Percentiles rank a stretch among this genome's conserved stretches.
These are phyloP conservation scores for Parazoanthus swiftii DNA, from an alignment of 92 coral and sea anemone genomes.

Conservation along the genomic window DNA sequence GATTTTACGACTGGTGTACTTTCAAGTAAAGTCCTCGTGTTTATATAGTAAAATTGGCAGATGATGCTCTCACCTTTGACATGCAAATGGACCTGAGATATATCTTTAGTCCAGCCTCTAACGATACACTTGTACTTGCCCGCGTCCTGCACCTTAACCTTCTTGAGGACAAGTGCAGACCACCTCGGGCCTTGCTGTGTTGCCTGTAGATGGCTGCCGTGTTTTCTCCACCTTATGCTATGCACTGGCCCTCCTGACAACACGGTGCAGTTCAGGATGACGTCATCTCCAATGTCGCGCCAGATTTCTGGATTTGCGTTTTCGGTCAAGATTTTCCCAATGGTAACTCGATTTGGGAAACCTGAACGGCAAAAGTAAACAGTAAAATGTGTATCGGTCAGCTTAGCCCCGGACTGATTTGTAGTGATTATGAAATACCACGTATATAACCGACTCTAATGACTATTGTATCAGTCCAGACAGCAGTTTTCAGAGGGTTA, in stretches of 20 bases:
- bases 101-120: slow-evolving; percentile 34
- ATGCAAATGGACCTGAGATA: slow-evolving; percentile 27
- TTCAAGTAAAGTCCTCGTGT: background rate
- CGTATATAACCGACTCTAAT: too few species aligned
- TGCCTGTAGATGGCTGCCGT: background rate
- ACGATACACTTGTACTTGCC: slow-evolving; percentile 29
- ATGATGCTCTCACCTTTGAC: slow-evolving; percentile 13
- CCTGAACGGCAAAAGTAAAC: background rate
- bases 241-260: slow-evolving; percentile 23
- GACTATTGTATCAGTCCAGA: too few species aligned
- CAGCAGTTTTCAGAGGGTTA: too few species aligned
- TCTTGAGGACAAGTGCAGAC: slow-evolving; percentile 14
- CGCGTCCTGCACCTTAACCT: slow-evolving; percentile 1
- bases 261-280: slow-evolving; percentile 23
- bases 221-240: slow-evolving; percentile 8
- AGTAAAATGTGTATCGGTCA: too few species aligned
- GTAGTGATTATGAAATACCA: too few species aligned
- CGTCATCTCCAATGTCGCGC: slow-evolving; percentile 16
- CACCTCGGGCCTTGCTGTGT: slow-evolving; percentile 17
- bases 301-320: slow-evolving; percentile 35
- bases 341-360: slow-evolving; percentile 11
- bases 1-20: too few species aligned
- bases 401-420: too few species aligned
- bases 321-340: slow-evolving; percentile 38
- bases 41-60: background rate